Percentiles rank a stretch among this genome's conserved stretches.
phyloP scores from a whole-genome alignment of 2,888 invertebrate species.

The Dasypogon diadema region DNA sequence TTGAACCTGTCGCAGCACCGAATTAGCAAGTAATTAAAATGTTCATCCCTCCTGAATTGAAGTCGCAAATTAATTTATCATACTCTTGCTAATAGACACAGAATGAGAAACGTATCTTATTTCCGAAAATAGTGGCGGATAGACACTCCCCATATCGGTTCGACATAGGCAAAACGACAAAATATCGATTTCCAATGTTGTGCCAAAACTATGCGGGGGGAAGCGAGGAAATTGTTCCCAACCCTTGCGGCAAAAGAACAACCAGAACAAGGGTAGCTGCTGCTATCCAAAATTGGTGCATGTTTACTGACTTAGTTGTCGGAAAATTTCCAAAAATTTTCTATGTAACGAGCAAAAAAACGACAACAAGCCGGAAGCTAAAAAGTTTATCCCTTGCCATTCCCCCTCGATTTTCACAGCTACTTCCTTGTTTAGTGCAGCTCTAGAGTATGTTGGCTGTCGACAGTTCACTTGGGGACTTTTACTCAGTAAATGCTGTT shows the following conservation, averaged over 20 bases:
- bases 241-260: neutral
- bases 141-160: neutral
- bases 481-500: neutral
- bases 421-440: neutral
- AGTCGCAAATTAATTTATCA: too few relatives aligned
- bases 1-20: too few relatives aligned
- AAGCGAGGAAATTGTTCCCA: neutral
- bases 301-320: neutral
- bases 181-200: constrained; percentile 3
- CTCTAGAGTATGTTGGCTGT: constrained; percentile 10
- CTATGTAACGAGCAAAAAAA: neutral
- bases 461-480: neutral
- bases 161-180: neutral
- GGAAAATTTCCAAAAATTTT: neutral
- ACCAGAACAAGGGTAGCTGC: neutral
- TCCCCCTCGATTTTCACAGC: neutral
- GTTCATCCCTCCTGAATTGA: too few relatives aligned
- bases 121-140: too few relatives aligned
- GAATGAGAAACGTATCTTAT: too few relatives aligned
- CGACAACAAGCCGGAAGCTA: constrained; percentile 8
- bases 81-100: too few relatives aligned
- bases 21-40: too few relatives aligned
- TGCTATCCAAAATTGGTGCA: neutral
- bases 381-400: constrained; percentile 23
- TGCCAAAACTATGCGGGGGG: neutral